These are phyloP conservation scores for Verasper variegatus DNA, from an alignment of 2,113 vertebrate species.

Conservation along the genomic window DNA sequence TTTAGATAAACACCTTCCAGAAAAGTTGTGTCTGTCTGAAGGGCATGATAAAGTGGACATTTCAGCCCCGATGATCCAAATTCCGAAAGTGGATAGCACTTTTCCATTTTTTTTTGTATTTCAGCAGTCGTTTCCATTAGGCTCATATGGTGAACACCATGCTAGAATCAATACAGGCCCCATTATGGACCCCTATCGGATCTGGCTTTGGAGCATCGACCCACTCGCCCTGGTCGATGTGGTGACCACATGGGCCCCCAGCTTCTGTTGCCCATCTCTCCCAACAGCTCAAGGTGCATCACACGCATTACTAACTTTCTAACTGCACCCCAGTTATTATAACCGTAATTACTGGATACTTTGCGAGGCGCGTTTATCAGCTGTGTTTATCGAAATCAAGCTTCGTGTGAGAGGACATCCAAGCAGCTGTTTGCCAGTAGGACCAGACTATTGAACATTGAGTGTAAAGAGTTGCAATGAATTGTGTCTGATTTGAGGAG, in stretches of 20 bases:
- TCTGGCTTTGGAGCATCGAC: constrained; percentile 66
- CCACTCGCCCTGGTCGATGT: constrained; percentile 43
- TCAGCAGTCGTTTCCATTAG: constrained; percentile 65
- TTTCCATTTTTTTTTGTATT: constrained; percentile 16
- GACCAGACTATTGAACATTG: constrained; percentile 39
- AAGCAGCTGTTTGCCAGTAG: constrained; percentile 57
- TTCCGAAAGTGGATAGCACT: constrained; percentile 15
- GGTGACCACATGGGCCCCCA: constrained; percentile 25
- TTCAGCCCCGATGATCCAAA: constrained; percentile 39
- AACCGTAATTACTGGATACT: constrained; percentile 40
- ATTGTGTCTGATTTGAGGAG: constrained; percentile 53
- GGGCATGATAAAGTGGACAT: constrained; percentile 19
- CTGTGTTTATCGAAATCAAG: constrained; percentile 63
- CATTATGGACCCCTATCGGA: constrained; percentile 72
- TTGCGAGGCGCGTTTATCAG: constrained; percentile 38
- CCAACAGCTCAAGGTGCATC: constrained; percentile 38
- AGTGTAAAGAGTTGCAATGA: constrained; percentile 32
- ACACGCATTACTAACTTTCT: constrained; percentile 11
- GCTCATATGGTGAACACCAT: constrained; percentile 63
- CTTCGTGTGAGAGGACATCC: constrained; percentile 50
- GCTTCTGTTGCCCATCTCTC: constrained; percentile 23
- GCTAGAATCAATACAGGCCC: constrained; percentile 73
- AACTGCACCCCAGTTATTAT: constrained; percentile 41
- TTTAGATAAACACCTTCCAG: constrained; percentile 32
- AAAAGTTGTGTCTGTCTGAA: constrained; percentile 20